Conservation (phyloP, 2,888 invertebrate species). For the Gymnoscelis rufifasciata region DNA sequence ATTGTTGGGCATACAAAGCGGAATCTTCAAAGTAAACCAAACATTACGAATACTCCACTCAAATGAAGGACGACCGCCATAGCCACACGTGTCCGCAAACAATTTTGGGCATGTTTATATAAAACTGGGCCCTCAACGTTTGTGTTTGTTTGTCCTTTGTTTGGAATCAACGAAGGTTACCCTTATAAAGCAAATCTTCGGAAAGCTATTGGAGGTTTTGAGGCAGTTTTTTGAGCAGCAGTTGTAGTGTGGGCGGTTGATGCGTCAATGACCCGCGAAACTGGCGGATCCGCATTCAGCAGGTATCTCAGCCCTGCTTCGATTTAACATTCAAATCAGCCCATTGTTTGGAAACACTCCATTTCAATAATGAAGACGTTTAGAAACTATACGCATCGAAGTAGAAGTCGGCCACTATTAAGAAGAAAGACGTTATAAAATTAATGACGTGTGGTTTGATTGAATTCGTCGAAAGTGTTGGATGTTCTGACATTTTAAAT, state of each 20-base stretch:
- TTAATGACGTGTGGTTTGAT: constrained; percentile 4
- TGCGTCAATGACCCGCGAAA: constrained; percentile 77
- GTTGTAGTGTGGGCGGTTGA: constrained; percentile 66
- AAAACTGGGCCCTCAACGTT: constrained; percentile 52
- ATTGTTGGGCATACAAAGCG: constrained; percentile 54
- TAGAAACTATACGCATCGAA: constrained; percentile 15
- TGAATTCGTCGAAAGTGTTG: constrained; percentile 3
- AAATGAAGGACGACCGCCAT: constrained; percentile 58
- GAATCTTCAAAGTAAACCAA: constrained; percentile 60
- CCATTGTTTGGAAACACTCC: constrained; percentile 41
- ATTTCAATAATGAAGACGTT: constrained; percentile 20
- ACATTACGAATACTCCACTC: constrained; percentile 55
- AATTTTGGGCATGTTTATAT: constrained; percentile 60
- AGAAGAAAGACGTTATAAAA: constrained; percentile 4
- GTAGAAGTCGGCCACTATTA: background rate
- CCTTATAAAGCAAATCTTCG: constrained; percentile 25
- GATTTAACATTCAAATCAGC: constrained; percentile 42
- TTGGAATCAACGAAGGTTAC: constrained; percentile 30
- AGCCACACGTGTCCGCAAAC: constrained; percentile 66
- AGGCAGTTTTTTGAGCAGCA: constrained; percentile 50
- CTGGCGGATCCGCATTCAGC: constrained; percentile 75
- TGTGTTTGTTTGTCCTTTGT: constrained; percentile 41
- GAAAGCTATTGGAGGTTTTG: constrained; percentile 16
- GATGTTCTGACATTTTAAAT: background rate
- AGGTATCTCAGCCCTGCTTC: constrained; percentile 50